These are phyloP conservation scores for Augiades crinisus DNA, from an alignment of 2,888 invertebrate species.

Conservation along the genomic window DNA sequence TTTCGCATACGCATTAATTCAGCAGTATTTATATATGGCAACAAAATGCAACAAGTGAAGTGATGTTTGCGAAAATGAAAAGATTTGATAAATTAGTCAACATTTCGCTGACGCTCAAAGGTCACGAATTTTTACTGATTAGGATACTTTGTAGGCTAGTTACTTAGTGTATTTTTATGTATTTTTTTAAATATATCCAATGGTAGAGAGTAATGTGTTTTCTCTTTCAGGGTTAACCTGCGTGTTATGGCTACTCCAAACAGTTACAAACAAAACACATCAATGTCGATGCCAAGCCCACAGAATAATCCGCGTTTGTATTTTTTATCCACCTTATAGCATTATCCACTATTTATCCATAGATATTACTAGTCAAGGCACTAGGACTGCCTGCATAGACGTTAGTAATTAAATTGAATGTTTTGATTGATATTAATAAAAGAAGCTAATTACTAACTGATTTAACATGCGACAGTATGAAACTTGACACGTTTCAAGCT, in stretches of 20 bases:
- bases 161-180: too few species aligned
- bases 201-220: too few species aligned
- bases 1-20: too few species aligned
- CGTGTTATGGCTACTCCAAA: conserved; percentile 88
- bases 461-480: conserved; percentile 50
- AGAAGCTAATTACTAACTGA: conserved; percentile 68
- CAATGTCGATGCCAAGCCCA: conserved; percentile 87
- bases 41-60: too few species aligned
- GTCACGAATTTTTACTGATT: too few species aligned
- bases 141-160: too few species aligned
- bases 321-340: conserved; percentile 44
- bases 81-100: too few species aligned
- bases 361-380: conserved; percentile 31
- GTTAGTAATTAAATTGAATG: conserved; percentile 22
- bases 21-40: too few species aligned
- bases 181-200: too few species aligned
- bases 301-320: conserved; percentile 88
- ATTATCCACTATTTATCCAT: conserved; percentile 19
- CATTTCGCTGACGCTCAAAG: too few species aligned
- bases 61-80: too few species aligned
- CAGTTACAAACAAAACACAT: conserved; percentile 91
- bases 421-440: conserved; percentile 30
- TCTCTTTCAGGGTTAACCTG: conserved; percentile 38
- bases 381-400: conserved; percentile 32
- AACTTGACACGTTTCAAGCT: conserved; percentile 61